A percentile compares a stretch with the other conserved stretches of the same genome.
Evolutionary conservation across 2,888 invertebrate genomes (phyloP).

Genomic region (Allacma fusca): DNA sequence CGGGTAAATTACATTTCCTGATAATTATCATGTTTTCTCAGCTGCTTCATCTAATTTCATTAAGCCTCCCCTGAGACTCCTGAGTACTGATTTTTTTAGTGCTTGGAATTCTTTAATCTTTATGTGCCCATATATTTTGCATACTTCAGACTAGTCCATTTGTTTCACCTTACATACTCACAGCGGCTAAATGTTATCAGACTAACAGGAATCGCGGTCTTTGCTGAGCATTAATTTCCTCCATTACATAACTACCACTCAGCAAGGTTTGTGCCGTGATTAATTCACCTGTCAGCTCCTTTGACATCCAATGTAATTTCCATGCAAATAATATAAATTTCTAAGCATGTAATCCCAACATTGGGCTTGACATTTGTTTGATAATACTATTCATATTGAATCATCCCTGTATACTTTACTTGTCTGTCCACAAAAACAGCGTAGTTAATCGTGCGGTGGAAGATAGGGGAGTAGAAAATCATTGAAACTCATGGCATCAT

Average conservation of each 20-base stretch:
- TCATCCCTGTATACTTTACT: neutral
- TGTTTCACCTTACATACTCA: neutral
- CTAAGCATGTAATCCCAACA: neutral
- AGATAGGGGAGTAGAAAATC: constrained; percentile 13
- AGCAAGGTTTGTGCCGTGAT: neutral
- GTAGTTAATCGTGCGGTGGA: neutral
- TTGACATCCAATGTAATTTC: constrained; percentile 6
- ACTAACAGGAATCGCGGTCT: too few species aligned
- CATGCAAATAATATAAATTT: constrained; percentile 2
- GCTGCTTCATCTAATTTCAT: neutral
- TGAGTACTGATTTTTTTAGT: too few species aligned
- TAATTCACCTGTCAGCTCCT: neutral
- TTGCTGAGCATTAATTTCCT: neutral
- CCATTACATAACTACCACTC: constrained; percentile 4
- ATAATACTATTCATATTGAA: constrained; percentile 1
- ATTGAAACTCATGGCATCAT: constrained; percentile 18
- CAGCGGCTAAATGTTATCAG: too few species aligned
- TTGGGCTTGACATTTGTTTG: neutral
- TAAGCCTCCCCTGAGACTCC: too few species aligned
- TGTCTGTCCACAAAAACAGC: neutral
- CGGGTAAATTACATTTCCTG: constrained; percentile 64
- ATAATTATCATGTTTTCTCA: neutral
- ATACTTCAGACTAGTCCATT: too few species aligned
- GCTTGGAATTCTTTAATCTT: neutral
- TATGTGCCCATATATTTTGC: too few species aligned